Conservation (phyloP, 2,888 invertebrate genomes). For the Tenthredo distinguenda region DNA sequence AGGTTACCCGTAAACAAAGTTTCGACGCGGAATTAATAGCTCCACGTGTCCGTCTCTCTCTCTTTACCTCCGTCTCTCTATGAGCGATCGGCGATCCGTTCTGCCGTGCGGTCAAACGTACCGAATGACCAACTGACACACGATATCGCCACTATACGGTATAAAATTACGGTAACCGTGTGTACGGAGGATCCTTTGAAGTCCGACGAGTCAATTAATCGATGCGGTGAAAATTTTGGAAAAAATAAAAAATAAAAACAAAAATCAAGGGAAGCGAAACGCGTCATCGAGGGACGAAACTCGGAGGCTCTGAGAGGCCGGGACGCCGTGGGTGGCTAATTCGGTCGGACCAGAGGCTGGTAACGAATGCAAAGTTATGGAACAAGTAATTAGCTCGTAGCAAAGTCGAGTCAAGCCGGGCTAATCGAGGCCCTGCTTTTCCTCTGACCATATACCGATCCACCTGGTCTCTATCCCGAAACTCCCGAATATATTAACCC, state of each 20-base stretch:
- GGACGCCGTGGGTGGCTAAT: neutral
- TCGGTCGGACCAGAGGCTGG: neutral
- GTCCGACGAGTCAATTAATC: neutral
- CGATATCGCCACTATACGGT: neutral
- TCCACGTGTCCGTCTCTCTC: slow-evolving; percentile 33
- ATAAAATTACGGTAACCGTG: neutral
- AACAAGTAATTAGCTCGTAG: slow-evolving; percentile 65
- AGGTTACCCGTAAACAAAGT: slow-evolving; percentile 50
- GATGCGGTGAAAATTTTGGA: neutral
- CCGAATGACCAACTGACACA: neutral
- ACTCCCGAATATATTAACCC: slow-evolving; percentile 45
- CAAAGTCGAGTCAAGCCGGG: slow-evolving; percentile 63
- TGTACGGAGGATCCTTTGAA: neutral
- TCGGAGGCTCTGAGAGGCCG: neutral
- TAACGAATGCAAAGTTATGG: slow-evolving; percentile 70
- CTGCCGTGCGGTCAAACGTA: neutral
- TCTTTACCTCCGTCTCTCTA: neutral
- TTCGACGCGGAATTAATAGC: slow-evolving; percentile 65
- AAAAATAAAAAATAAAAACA: neutral
- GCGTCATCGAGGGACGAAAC: too few species aligned
- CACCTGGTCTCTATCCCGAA: neutral
- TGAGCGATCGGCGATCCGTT: neutral
- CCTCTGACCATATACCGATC: slow-evolving; percentile 31
- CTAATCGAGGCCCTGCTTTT: slow-evolving; percentile 58
- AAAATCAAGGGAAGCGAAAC: neutral